Evolutionary conservation across 2,113 vertebrate species (phyloP).

Genomic region (Festucalex cinctus): DNA sequence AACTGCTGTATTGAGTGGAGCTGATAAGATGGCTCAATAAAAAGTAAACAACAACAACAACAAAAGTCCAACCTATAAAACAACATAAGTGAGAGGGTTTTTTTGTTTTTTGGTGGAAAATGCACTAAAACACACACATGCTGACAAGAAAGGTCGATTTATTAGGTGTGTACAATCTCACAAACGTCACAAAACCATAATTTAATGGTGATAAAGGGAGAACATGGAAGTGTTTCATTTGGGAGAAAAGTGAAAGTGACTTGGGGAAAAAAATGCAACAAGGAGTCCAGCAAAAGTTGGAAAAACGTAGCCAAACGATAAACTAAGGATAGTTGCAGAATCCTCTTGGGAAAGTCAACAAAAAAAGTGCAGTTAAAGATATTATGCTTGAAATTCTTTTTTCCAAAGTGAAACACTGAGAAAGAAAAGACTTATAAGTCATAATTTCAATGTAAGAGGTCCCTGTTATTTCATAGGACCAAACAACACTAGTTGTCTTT

Average conservation of each 20-base stretch:
- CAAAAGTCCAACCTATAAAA: neutral
- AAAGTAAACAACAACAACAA: neutral
- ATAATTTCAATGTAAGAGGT: slow-evolving; percentile 22
- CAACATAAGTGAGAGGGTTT: neutral
- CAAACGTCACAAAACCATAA: slow-evolving; percentile 35
- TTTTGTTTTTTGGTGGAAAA: slow-evolving; percentile 19
- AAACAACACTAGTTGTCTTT: too few species aligned
- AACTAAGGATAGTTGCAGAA: slow-evolving; percentile 27
- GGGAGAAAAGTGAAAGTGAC: neutral
- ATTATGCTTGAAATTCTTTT: slow-evolving; percentile 35
- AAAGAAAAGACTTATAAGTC: slow-evolving; percentile 43
- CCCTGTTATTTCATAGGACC: too few species aligned
- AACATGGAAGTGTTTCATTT: slow-evolving; percentile 22
- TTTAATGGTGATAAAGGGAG: slow-evolving; percentile 19
- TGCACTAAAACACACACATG: neutral
- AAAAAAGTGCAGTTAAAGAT: slow-evolving; percentile 32
- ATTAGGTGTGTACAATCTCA: slow-evolving; percentile 32
- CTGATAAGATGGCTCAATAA: too few species aligned
- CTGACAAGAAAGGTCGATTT: slow-evolving; percentile 38
- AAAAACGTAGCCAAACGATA: slow-evolving; percentile 11
- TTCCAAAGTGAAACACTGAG: slow-evolving; percentile 19
- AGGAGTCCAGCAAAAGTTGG: neutral
- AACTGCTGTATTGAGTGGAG: too few species aligned
- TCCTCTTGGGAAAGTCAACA: slow-evolving; percentile 35
- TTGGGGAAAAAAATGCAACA: slow-evolving; percentile 11